Conservation (phyloP, 2,113 vertebrate genomes). For the Aegithalos caudatus region DNA sequence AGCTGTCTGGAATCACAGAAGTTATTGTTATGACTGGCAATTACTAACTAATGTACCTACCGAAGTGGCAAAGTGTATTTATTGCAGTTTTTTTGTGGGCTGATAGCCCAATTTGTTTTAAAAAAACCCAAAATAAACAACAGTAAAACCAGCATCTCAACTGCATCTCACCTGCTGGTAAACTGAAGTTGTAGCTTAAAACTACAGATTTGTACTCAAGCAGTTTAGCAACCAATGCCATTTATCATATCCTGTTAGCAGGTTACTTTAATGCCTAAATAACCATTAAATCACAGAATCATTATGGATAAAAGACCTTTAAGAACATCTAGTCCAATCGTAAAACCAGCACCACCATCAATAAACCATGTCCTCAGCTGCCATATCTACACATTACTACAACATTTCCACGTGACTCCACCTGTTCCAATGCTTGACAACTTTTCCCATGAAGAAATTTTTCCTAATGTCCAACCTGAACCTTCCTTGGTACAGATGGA, state of each 20-base stretch:
- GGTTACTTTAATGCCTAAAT: neutral
- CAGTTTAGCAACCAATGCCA: neutral
- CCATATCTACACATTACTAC: no score
- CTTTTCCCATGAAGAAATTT: neutral
- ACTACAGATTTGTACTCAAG: neutral
- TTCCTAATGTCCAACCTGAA: neutral
- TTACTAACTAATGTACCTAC: neutral
- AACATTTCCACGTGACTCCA: neutral
- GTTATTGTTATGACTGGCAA: neutral
- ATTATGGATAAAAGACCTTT: neutral
- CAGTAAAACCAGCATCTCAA: neutral
- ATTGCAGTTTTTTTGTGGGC: neutral
- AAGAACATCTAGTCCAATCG: accelerated
- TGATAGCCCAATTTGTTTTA: neutral
- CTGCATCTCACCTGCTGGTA: neutral
- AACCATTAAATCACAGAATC: neutral
- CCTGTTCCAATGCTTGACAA: neutral
- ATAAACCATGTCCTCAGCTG: neutral
- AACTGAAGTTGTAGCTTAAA: neutral
- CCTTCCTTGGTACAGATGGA: neutral
- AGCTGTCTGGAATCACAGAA: neutral
- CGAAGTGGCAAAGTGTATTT: neutral
- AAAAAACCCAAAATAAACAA: neutral
- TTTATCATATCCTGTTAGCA: neutral
- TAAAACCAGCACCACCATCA: neutral